Base-by-base conservation (phyloP, 2,888 invertebrate genomes). In the Athalia circularis region DNA sequence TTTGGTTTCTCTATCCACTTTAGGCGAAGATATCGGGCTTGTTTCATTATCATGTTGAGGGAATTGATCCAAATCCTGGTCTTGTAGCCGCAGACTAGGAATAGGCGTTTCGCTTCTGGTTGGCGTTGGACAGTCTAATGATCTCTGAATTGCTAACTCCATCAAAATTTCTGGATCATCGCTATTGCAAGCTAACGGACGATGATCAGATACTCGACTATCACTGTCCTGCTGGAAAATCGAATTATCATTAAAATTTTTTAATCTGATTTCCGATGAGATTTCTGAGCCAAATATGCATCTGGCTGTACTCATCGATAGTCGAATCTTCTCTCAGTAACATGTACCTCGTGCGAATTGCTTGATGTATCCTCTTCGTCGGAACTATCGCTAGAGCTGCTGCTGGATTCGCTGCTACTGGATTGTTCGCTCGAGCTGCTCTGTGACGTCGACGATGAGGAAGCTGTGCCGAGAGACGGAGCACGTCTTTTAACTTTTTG, bases 151-250 rank as follows among this genome's bases (percentile, higher is more conserved):
- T n/a, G 88, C 90, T 11, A 89, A 82, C 80, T 90, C 90, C 83
- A 85, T 86, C 47, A 89, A 79, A 77, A 90, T 87, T 77, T 90
- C 89, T n/a, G 89, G 89, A 82, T 90, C 84, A 47, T 89, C 83
- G 67, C 89, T 90, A 57, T 87, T 86, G 8, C 85, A 84, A 11
- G 90, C 90, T 76, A 90, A 80, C 0, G 87, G 87, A 9, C 86
- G 86, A 78, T 85, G 82, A 77, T 88, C 88, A 3, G 83, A 83
- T 48, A 84, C 77, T 45, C 85, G 85, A 62, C 82, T 86, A 62
- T 87, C 87, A 9, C 85, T 86, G 15, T 88, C 87, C 80, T 83
- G 86, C 84, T 86, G 57, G 57, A 13, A 9, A 29, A 72, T 11
- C 4, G 15, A 47, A 64, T 78, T 43, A 45, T 3, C 65, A 77